Evolutionary conservation across 2,113 vertebrate species (phyloP).

Genomic region (Brachyistius frenatus): DNA sequence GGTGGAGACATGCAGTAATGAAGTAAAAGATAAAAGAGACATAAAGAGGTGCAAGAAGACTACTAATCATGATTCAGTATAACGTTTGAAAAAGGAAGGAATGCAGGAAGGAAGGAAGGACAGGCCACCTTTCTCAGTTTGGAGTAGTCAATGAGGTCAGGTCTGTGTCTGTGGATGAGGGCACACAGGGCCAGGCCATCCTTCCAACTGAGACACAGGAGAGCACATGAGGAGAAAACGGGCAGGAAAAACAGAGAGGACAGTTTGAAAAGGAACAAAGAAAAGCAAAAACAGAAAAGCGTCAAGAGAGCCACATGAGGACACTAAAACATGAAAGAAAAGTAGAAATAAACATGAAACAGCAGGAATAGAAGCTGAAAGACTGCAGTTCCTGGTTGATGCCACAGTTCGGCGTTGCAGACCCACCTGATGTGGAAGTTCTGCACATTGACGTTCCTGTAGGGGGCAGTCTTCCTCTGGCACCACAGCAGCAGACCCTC

Average conservation of each 20-base stretch:
- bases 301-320: not conserved
- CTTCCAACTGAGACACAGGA: conserved; percentile 87
- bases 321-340: not conserved
- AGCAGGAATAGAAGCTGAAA: not conserved
- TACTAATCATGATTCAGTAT: too few species aligned
- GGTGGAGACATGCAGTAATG: too few species aligned
- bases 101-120: conserved; percentile 1
- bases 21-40: too few species aligned
- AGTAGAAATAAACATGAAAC: not conserved
- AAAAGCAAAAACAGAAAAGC: not conserved
- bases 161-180: conserved; percentile 95
- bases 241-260: not conserved
- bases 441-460: conserved; percentile 94
- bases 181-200: conserved; percentile 94
- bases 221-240: not conserved
- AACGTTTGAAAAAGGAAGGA: not conserved
- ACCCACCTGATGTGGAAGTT: conserved; percentile 96
- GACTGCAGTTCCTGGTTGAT: not conserved
- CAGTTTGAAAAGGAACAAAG: not conserved
- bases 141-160: conserved; percentile 93
- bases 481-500: conserved; percentile 94
- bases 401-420: conserved; percentile 39
- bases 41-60: too few species aligned
- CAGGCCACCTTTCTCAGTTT: conserved; percentile 90
- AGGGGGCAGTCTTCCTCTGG: conserved; percentile 94